phyloP scores from a whole-genome alignment of 2,113 vertebrate genomes.

The Tyto alba region DNA sequence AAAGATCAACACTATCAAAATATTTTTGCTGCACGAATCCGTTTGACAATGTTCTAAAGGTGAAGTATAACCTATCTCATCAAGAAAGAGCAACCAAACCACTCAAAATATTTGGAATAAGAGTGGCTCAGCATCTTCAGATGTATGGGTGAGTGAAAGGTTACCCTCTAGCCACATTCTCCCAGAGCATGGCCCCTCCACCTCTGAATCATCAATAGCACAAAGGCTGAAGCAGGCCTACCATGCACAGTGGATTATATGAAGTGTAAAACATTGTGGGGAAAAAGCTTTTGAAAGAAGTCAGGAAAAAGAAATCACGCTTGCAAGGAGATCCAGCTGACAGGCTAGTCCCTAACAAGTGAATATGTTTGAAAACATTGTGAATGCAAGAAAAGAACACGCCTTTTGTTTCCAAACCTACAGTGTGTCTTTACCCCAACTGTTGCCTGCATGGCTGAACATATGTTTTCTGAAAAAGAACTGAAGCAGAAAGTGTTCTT shows the following conservation, averaged over 20 bases:
- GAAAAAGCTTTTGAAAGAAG: conserved; percentile 84
- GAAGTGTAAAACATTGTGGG: conserved; percentile 92
- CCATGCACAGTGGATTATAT: conserved; percentile 87
- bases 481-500: conserved; percentile 89
- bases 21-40: neutral
- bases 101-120: conserved; percentile 15
- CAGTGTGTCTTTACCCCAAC: conserved; percentile 83
- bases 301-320: conserved; percentile 80
- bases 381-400: conserved; percentile 75
- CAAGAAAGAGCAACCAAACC: neutral
- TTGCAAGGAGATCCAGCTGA: conserved; percentile 81
- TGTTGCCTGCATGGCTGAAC: conserved; percentile 85
- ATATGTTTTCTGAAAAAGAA: conserved; percentile 92
- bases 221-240: conserved; percentile 78
- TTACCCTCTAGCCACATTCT: conserved; percentile 78
- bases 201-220: conserved; percentile 79
- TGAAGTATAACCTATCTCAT: neutral
- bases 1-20: neutral
- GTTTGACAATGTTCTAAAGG: neutral
- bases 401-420: conserved; percentile 80
- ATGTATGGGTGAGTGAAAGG: conserved; percentile 77
- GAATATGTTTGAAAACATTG: conserved; percentile 87
- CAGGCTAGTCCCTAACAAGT: conserved; percentile 82
- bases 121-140: conserved; percentile 50
- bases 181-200: conserved; percentile 65